Evolutionary conservation across 2,888 invertebrate species (phyloP).

Genomic region (Resseliella maxima): DNA sequence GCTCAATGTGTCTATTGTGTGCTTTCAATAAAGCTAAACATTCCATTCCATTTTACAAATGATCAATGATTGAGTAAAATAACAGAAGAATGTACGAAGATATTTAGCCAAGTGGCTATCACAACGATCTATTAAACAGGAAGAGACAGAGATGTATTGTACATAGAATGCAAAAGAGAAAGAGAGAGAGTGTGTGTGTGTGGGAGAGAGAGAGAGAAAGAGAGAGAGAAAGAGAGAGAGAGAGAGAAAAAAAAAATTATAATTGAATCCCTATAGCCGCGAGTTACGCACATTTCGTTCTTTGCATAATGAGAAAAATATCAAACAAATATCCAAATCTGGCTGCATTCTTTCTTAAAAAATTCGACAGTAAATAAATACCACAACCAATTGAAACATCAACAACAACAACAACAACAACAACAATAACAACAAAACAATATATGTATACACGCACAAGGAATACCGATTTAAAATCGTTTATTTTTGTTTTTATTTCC

Average conservation of each 20-base stretch:
- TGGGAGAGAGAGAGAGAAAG: not conserved
- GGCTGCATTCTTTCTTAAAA: not conserved
- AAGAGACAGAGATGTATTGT: not conserved
- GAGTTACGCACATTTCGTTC: not conserved
- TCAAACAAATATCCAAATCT: not conserved
- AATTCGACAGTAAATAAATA: not conserved
- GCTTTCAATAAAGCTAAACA: conserved; percentile 9
- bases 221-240: not conserved
- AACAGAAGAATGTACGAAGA: not conserved
- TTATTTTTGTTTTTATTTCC: conserved; percentile 46
- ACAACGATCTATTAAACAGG: not conserved
- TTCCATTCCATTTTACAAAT: not conserved
- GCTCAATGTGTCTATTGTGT: not conserved
- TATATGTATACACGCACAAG: not conserved
- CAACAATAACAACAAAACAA: not conserved
- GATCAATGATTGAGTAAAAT: not conserved
- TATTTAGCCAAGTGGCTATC: not conserved
- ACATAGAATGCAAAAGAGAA: not conserved
- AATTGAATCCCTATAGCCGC: conserved; percentile 34
- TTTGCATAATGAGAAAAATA: not conserved
- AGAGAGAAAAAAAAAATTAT: not conserved
- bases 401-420: not conserved
- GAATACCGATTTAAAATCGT: conserved; percentile 31
- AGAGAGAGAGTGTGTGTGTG: not conserved
- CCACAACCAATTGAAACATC: not conserved